These are phyloP conservation scores for Plemyria rubiginata DNA, from an alignment of 2,888 invertebrate genomes.

Conservation along the genomic window DNA sequence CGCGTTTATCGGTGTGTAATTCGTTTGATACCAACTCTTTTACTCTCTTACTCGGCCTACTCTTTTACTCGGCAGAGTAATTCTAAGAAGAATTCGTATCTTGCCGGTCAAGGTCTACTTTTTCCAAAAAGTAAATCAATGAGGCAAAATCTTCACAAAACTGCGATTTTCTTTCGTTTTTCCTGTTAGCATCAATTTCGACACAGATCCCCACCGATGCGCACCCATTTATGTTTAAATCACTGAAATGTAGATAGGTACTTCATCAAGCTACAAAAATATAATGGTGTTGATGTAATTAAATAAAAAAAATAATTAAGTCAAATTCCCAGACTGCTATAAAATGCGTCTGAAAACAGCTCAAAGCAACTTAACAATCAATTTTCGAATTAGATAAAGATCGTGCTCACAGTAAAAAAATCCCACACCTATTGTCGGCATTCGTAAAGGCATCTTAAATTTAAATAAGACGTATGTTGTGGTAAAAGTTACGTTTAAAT, in stretches of 20 bases:
- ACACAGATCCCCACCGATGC: too few species aligned
- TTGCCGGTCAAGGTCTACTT: too few species aligned
- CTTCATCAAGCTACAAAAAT: background rate
- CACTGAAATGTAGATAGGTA: background rate
- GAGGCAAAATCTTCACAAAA: too few species aligned
- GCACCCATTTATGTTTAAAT: background rate
- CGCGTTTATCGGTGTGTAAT: too few species aligned
- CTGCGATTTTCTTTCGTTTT: too few species aligned
- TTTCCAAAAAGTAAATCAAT: too few species aligned
- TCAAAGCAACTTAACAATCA: slow-evolving; percentile 4
- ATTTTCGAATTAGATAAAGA: slow-evolving; percentile 23
- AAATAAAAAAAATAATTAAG: background rate
- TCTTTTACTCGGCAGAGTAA: too few species aligned
- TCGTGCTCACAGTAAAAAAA: slow-evolving; percentile 19
- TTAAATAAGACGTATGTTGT: slow-evolving; percentile 29
- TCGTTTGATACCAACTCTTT: too few species aligned
- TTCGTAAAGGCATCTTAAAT: slow-evolving; percentile 31
- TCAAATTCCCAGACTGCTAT: slow-evolving; percentile 12
- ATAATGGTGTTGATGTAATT: too few species aligned
- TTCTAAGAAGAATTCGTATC: too few species aligned
- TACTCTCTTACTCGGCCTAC: too few species aligned
- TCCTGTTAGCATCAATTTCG: too few species aligned
- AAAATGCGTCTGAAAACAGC: slow-evolving; percentile 12
- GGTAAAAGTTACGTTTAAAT: slow-evolving; percentile 38
- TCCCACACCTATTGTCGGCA: slow-evolving; percentile 26